Evolutionary conservation across 2,888 invertebrate genomes (phyloP).

Genomic region (Spilarctia lutea): DNA sequence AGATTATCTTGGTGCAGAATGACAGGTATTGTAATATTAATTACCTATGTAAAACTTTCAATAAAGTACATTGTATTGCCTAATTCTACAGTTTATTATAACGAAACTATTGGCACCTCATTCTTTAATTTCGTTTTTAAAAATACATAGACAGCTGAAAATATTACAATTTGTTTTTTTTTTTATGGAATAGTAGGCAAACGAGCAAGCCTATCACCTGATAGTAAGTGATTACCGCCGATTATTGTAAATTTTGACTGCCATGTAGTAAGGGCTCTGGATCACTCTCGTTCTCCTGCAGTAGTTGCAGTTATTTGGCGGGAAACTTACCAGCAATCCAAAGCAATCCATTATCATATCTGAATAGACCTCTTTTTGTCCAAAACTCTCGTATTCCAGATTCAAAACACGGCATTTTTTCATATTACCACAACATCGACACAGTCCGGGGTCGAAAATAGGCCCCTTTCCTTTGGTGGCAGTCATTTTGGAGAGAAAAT

Average conservation of each 20-base stretch:
- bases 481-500: conserved; percentile 58
- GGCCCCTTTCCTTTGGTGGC: conserved; percentile 69
- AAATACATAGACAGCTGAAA: neutral
- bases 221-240: too few species aligned
- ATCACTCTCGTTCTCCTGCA: neutral
- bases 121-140: neutral
- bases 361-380: conserved; percentile 75
- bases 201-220: too few species aligned
- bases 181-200: too few species aligned
- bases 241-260: too few species aligned
- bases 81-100: too few species aligned
- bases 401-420: conserved; percentile 79
- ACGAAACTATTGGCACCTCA: too few species aligned
- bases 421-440: conserved; percentile 75
- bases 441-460: conserved; percentile 74
- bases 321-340: conserved; percentile 70
- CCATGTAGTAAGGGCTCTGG: too few species aligned
- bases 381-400: conserved; percentile 74
- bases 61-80: too few species aligned
- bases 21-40: neutral
- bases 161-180: too few species aligned
- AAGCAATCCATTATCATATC: conserved; percentile 82
- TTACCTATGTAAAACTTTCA: neutral
- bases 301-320: neutral
- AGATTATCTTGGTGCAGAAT: neutral